Base-by-base conservation (phyloP, 2,113 vertebrate species). In the Canis aureus region DNA sequence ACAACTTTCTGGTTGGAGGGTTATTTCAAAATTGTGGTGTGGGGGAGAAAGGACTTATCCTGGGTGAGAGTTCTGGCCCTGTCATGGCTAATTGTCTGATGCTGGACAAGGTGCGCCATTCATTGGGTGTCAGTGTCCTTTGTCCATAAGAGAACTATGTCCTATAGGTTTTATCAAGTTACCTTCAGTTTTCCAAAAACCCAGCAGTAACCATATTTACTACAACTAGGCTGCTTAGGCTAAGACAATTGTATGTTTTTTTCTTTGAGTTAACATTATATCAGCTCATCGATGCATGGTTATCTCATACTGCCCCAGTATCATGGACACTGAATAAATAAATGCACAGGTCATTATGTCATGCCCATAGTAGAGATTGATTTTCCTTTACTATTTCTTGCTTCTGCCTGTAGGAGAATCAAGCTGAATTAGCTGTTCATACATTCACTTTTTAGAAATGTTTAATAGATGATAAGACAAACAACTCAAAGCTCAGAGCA, bases 401-500 rank as follows among this genome's bases (percentile, higher is more conserved):
- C 25, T 97, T 92, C 35, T 97, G 59, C 35, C 0, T 51, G 55
- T 91, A 85, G 57, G 88, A 89, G 90, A 90, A 55, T 91, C 35
- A 76, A 94, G 57, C 23, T 51, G 22, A 94, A 80, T 53, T 13
- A 74, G 4, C 73, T 78, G n/a, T 64, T 93, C 67, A 84, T 84
- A 74, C n/a, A 73, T 85, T 93, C 89, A 66, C 60, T 89, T 95
- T 79, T 71, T 88, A 92, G 83, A 95, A 90, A 92, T 93, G 2
- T 81, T 8, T 93, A 51, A 94, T 95, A 73, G 93, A 76, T 53
- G 59, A 60, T 25, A 90, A 15, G 51, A 76, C 27, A 92, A 78
- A 84, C 3, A 62, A 85, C 81, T 82, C 59, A 87, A 82, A 43
- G 19, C 43, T 81, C 8, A 76, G 81, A 81, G 55, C 53, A 8